Percentiles rank a stretch among this genome's conserved stretches.
These are phyloP conservation scores for Macaca mulatta DNA, from an alignment of 2,113 vertebrate genomes.

Conservation along the genomic window DNA sequence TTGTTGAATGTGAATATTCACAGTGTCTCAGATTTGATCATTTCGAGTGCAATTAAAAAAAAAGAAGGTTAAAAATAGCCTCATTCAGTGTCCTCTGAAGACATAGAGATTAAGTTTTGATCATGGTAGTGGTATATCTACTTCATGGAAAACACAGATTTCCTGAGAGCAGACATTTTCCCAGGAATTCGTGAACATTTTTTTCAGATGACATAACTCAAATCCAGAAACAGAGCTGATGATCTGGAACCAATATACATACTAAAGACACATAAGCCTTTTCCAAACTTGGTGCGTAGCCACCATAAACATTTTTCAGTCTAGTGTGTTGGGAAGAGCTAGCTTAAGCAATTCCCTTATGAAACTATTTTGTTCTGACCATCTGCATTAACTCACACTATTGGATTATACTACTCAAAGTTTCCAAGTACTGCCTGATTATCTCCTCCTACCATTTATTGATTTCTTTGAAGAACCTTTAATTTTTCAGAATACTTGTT, in stretches of 20 bases:
- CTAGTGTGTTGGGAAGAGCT: neutral
- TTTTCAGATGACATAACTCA: slow-evolving; percentile 50
- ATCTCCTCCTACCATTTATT: neutral
- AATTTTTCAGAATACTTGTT: neutral
- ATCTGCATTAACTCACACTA: neutral
- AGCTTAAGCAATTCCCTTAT: neutral
- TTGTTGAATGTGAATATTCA: neutral
- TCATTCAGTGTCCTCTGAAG: neutral
- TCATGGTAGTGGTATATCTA: neutral
- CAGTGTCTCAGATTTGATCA: neutral
- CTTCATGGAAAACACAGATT: slow-evolving; percentile 23
- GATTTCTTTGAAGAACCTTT: neutral
- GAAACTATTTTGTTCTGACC: slow-evolving; percentile 39
- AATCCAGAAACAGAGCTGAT: slow-evolving; percentile 49
- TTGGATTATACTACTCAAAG: neutral
- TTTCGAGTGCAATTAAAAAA: neutral
- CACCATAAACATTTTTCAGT: slow-evolving; percentile 16
- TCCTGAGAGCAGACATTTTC: slow-evolving; percentile 38
- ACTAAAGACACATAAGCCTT: slow-evolving; percentile 28
- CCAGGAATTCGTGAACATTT: slow-evolving; percentile 45
- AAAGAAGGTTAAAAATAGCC: slow-evolving; percentile 1
- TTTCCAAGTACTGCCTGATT: neutral
- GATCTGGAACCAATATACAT: slow-evolving; percentile 62
- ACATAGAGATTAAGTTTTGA: slow-evolving; percentile 15
- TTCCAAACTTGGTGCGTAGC: slow-evolving; percentile 55